A percentile compares a stretch with the other conserved stretches of the same genome.
phyloP scores from a whole-genome alignment of 1,140 invertebrate species.

The Ips typographus region DNA sequence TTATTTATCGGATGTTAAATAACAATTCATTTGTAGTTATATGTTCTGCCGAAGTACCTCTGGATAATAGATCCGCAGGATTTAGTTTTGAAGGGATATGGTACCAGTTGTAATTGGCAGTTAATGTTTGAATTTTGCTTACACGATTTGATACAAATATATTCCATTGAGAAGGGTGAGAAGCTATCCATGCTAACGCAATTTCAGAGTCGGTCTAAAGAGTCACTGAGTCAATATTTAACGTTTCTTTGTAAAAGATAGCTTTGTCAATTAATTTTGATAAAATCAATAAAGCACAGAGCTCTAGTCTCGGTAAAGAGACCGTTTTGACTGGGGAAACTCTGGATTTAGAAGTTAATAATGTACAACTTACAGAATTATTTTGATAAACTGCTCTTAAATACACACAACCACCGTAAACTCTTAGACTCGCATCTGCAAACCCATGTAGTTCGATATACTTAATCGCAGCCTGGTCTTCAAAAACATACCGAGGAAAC shows the following conservation, averaged over 20 bases:
- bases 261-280: conserved; percentile 3
- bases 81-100: conserved; percentile 37
- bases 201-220: conserved; percentile 1
- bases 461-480: not conserved
- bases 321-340: conserved; percentile 33
- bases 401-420: conserved; percentile 47
- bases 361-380: not conserved
- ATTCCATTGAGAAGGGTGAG: not conserved
- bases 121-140: conserved; percentile 1
- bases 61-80: conserved; percentile 42
- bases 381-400: conserved; percentile 29
- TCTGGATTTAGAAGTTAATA: conserved; percentile 26
- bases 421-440: conserved; percentile 44
- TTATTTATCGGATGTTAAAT: no score
- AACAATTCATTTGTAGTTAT: conserved; percentile 38
- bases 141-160: conserved; percentile 8
- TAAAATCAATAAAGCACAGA: conserved; percentile 31
- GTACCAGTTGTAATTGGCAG: conserved; percentile 24
- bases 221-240: not conserved
- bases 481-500: conserved; percentile 14
- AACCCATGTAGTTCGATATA: conserved; percentile 40
- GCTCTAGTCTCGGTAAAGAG: conserved; percentile 35
- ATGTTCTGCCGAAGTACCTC: conserved; percentile 29
- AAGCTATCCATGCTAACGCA: not conserved
- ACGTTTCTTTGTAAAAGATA: not conserved